Base-by-base conservation (phyloP, 1,140 invertebrate species). In the Heliconius hewitsoni region DNA sequence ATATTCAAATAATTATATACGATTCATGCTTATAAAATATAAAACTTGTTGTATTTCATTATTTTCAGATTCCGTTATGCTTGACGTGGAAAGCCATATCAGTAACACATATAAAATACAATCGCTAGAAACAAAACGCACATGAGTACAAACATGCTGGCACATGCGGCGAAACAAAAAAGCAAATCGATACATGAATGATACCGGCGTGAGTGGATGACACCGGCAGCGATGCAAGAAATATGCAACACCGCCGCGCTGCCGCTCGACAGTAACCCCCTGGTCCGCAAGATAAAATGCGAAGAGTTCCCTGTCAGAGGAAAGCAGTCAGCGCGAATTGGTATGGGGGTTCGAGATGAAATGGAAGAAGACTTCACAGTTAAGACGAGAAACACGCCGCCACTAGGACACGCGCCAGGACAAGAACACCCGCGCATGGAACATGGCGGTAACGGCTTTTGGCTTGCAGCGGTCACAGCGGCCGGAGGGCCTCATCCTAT, bases 251-350 rank as follows among this genome's bases (percentile, higher is more conserved):
- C 92, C 83, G 90, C 92, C 83, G 90, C 92, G 81, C 86, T 95
- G 90, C 94, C 94, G 81, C 91, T 95, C 79, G 94, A 95, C 84
- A 91, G 88, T 88, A 94, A 94, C 86, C 94, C 94, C 30, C 86
- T 95, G 80, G 92, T 94, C 72, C 89, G 94, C 81, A 95, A 95
- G 83, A 95, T 95, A 93, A 95, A 95, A 94, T 95, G 94, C 89
- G 94, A 95, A 92, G 94, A 95, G 81, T 95, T 94, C 84, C 92
- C 93, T 55, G 90, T 93, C 76, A 90, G 94, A 89, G 91, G 91
- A 81, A 92, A 93, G 80, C 92, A 90, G 81, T 85, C 89, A 60
- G 80, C 89, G 73, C 91, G 93, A 90, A 87, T 92, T 81, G 94
- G 92, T 57, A 93, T 95, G 88, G 91, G 93, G 90, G 90, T 92